A percentile compares a stretch with the other conserved stretches of the same genome.
phyloP scores from a whole-genome alignment of 2,888 invertebrate species.

The Sepiola atlantica region DNA sequence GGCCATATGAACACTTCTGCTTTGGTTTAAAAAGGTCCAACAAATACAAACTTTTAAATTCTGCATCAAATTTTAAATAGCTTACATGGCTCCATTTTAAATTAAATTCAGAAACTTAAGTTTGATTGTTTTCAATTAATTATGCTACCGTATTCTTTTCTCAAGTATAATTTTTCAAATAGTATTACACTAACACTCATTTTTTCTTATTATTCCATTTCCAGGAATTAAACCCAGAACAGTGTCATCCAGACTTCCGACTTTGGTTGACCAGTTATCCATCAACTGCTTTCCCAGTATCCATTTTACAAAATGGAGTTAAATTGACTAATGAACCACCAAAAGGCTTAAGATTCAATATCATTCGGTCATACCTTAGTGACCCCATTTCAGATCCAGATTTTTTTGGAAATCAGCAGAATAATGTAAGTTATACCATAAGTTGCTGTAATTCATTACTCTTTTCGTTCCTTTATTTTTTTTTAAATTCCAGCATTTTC shows the following conservation, averaged over 20 bases:
- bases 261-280: slow-evolving; percentile 76
- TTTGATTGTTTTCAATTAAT: background rate
- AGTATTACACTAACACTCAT: too few relatives aligned
- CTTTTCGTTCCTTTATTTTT: too few relatives aligned
- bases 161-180: too few relatives aligned
- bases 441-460: background rate
- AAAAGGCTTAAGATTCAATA: slow-evolving; percentile 75
- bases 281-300: slow-evolving; percentile 74
- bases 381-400: slow-evolving; percentile 91
- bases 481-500: too few relatives aligned
- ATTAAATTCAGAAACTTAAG: too few relatives aligned
- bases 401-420: slow-evolving; percentile 80
- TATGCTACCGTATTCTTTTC: background rate
- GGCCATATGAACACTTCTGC: too few relatives aligned
- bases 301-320: slow-evolving; percentile 76
- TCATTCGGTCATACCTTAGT: slow-evolving; percentile 79
- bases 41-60: background rate
- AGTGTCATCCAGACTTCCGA: slow-evolving; percentile 75
- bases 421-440: slow-evolving; percentile 65
- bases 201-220: slow-evolving; percentile 48
- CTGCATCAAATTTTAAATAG: background rate
- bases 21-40: too few relatives aligned
- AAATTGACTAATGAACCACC: slow-evolving; percentile 77
- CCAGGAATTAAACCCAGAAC: slow-evolving; percentile 74
- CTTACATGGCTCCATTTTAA: too few relatives aligned